phyloP scores from a whole-genome alignment of 1,140 invertebrate species.

The Drosophila sproati region DNA sequence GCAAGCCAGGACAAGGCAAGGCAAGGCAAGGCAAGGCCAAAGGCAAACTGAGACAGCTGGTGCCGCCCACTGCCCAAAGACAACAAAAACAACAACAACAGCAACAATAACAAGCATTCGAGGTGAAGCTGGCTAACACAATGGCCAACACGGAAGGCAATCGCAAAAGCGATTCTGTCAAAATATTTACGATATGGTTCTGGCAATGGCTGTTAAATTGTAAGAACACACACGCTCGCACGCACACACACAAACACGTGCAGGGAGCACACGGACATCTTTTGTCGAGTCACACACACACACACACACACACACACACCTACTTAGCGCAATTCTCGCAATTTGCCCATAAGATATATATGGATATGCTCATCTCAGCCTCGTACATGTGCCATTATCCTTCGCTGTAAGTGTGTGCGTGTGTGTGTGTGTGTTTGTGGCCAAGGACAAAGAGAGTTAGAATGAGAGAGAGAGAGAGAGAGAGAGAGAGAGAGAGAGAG shows the following conservation, averaged over 20 bases:
- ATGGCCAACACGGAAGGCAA: constrained; percentile 74
- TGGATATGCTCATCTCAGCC: constrained; percentile 44
- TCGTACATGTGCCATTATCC: constrained; percentile 38
- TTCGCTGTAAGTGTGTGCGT: not conserved
- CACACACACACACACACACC: constrained; percentile 37
- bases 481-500: not conserved
- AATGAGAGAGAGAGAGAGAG: constrained; percentile 4
- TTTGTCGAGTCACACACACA: constrained; percentile 41
- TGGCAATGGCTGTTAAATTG: constrained; percentile 67
- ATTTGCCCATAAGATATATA: constrained; percentile 40
- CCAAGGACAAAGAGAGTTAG: constrained; percentile 53
- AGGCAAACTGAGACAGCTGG: constrained; percentile 47
- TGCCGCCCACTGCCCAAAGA: constrained; percentile 35
- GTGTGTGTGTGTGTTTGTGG: constrained; percentile 2
- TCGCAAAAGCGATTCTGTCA: constrained; percentile 81
- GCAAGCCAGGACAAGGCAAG: constrained; percentile 24
- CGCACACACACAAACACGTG: constrained; percentile 17
- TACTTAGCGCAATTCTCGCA: constrained; percentile 58
- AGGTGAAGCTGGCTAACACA: constrained; percentile 57
- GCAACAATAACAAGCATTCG: constrained; percentile 29
- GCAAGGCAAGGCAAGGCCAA: constrained; percentile 3
- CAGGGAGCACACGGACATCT: constrained; percentile 56
- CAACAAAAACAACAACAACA: constrained; percentile 31
- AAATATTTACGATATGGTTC: constrained; percentile 81
- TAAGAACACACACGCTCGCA: constrained; percentile 49